Conservation (phyloP, 2,888 invertebrate genomes). For the Perizoma flavofasciatum region DNA sequence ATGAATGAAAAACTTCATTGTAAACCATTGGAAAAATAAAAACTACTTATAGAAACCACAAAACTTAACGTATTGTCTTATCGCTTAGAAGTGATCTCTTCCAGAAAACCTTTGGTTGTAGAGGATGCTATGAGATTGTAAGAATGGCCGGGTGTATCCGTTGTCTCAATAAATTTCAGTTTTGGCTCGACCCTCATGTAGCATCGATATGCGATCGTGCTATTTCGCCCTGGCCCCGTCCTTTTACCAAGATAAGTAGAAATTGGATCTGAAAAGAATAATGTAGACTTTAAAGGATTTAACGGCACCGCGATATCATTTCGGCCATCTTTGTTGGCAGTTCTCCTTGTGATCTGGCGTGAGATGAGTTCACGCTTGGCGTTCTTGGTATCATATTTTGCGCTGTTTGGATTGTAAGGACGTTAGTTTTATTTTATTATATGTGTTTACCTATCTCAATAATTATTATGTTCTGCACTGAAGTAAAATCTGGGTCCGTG, state of each 20-base stretch:
- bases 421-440: neutral
- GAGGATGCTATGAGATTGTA: no score
- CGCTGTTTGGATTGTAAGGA: slow-evolving; percentile 12
- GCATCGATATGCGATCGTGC: slow-evolving; percentile 58
- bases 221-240: slow-evolving; percentile 47
- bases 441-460: neutral
- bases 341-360: slow-evolving; percentile 31
- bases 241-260: slow-evolving; percentile 60
- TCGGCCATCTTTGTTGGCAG: slow-evolving; percentile 40
- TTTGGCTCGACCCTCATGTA: slow-evolving; percentile 59
- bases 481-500: no score
- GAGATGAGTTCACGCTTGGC: slow-evolving; percentile 23
- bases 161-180: slow-evolving; percentile 65
- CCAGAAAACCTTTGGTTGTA: no score
- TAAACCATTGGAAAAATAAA: no score
- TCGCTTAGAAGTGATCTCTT: no score
- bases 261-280: slow-evolving; percentile 43
- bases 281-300: slow-evolving; percentile 54
- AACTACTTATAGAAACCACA: no score
- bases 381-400: slow-evolving; percentile 27
- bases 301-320: slow-evolving; percentile 40
- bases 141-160: slow-evolving; percentile 31
- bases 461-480: no score
- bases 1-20: no score
- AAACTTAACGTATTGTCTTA: no score